These are phyloP conservation scores for Tapirus terrestris DNA, from an alignment of 2,113 vertebrate genomes.

Conservation along the genomic window DNA sequence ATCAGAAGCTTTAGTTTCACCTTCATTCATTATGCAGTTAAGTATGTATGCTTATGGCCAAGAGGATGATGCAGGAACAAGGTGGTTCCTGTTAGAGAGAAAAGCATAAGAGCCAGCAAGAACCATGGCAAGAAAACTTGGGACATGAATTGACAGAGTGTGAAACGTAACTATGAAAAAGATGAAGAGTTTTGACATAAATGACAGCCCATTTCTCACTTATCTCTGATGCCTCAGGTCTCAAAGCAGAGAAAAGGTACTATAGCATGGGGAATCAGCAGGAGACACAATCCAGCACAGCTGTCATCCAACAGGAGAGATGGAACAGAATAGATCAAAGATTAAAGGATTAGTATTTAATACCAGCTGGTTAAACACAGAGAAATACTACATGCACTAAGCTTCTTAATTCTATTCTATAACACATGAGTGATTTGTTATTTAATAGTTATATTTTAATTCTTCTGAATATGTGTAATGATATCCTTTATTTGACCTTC, in stretches of 20 bases:
- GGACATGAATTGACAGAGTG: background rate
- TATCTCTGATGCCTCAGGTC: background rate
- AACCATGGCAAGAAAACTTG: background rate
- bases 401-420: background rate
- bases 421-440: background rate
- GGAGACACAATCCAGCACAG: rapidly evolving
- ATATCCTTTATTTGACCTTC: background rate
- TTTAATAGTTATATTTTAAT: background rate
- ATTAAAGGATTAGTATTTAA: background rate
- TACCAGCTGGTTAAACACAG: background rate
- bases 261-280: background rate
- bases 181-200: conserved; percentile 9
- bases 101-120: background rate
- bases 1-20: background rate
- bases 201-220: background rate
- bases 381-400: background rate
- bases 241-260: background rate
- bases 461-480: background rate
- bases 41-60: background rate
- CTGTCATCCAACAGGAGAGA: background rate
- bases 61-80: background rate
- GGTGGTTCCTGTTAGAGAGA: background rate
- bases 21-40: background rate
- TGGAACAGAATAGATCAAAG: background rate
- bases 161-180: background rate